Evolutionary conservation across 2,888 invertebrate genomes (phyloP), one percentile per base, ranked within the genome.

Genomic region (Drosophila mulleri): DNA sequence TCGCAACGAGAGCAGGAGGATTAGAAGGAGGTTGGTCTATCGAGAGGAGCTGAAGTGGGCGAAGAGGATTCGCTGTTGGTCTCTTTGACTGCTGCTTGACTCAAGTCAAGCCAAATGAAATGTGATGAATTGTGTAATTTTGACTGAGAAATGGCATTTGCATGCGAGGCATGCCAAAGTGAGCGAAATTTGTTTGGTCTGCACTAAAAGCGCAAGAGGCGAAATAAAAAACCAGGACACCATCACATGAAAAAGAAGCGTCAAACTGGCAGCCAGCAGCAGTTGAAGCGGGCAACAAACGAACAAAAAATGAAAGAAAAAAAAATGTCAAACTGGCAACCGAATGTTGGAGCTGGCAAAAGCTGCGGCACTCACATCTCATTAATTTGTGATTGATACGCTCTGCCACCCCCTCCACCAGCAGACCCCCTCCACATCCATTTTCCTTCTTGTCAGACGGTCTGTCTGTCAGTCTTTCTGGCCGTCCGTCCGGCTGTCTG

Each of bases 111-210:
- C 68, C 88, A 88, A 88, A 89, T 88, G 88, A 90, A 87, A 90
- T 87, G 82, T 90, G 90, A 92, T 91, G 91, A 91, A 91, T 91
- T 91, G 88, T 90, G 91, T 91, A 90, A 91, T 91, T 90, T 90
- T 73, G 77, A 79, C 72, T 83, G 83, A 79, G 87, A 88, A 78
- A 87, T 90, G 79, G 82, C 87, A 86, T 86, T 88, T 90, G 79
- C 83, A 90, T 90, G 89, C 79, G 78, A 77, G 71, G 83, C 83
- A 82, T 82, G 56, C 78, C 58, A 83, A 80, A 83, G 80, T 78
- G 78, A 67, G 83, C 62, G 66, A 82, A 88, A 86, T 83, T 71
- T 83, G 70, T 76, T 83, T 73, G 77, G 76, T 82, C 76, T 84
- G 75, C 78, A 78, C 82, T 82, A 81, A 81, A 78, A 77, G 74